Evolutionary conservation across 2,113 vertebrate genomes (phyloP).

Genomic region (Pycnonotus jocosus): DNA sequence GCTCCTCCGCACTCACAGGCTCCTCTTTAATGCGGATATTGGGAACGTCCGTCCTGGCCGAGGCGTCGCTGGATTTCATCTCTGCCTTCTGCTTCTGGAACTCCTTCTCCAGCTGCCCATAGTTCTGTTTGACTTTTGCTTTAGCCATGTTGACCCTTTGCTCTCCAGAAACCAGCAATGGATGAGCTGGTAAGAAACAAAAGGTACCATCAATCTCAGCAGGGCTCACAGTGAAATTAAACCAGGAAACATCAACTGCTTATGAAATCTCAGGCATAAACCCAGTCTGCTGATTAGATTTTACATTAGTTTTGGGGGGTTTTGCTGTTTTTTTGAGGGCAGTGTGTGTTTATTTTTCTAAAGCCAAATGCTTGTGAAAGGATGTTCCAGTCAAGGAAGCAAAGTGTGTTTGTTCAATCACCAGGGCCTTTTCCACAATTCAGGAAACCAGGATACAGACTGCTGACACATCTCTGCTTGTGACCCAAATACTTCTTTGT

Average conservation of each 20-base stretch:
- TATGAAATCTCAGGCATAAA: not conserved
- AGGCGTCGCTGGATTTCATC: not conserved
- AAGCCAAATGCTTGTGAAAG: not conserved
- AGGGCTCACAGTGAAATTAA: not conserved
- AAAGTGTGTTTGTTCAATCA: not conserved
- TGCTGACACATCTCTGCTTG: not conserved
- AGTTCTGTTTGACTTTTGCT: slow-evolving; percentile 79
- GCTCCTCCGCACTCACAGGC: slow-evolving; percentile 75
- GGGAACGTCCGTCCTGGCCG: not conserved
- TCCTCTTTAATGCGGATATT: slow-evolving; percentile 78
- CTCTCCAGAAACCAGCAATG: slow-evolving; percentile 80
- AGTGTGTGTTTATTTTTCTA: not conserved
- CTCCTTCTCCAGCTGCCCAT: slow-evolving; percentile 78
- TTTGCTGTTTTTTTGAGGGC: not conserved
- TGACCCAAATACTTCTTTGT: not conserved
- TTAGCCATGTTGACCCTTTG: slow-evolving; percentile 83
- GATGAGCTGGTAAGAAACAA: slow-evolving; percentile 58
- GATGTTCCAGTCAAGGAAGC: not conserved
- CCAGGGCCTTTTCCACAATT: not conserved
- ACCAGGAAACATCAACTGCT: not conserved
- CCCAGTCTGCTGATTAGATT: not conserved
- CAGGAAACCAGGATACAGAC: not conserved
- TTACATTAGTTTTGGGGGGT: not conserved
- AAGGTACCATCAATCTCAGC: not conserved
- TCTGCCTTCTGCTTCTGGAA: slow-evolving; percentile 74